Conservation (phyloP, 92 coral and sea anemone species). For the Porites divaricata region DNA sequence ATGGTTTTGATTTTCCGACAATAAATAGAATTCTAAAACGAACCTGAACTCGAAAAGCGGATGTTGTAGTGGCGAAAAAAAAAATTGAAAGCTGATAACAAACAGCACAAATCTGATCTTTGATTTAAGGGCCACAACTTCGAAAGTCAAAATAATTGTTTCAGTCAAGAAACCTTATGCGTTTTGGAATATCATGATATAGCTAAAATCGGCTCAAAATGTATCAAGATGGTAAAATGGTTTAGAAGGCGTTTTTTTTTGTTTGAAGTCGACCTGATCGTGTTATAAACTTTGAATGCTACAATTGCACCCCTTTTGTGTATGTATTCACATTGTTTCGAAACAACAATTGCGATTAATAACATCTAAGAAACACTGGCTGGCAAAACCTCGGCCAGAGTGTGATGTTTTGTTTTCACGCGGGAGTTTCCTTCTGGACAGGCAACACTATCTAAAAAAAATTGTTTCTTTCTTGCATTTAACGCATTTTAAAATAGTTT, state of each 20-base stretch:
- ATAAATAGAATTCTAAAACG: constrained; percentile 17
- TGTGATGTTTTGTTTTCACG: constrained; percentile 6
- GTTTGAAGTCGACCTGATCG: neutral
- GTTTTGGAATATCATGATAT: too few species aligned
- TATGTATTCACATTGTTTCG: constrained; percentile 1
- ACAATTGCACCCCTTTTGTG: constrained; percentile 4
- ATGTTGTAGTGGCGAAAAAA: neutral
- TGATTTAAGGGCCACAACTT: constrained; percentile 13
- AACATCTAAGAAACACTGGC: neutral
- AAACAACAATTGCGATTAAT: constrained; percentile 11
- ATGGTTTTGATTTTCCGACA: neutral
- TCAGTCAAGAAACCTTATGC: neutral
- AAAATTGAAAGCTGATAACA: neutral
- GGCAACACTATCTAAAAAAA: neutral
- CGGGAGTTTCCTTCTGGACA: neutral
- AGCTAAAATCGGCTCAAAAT: neutral
- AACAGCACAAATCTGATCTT: constrained; percentile 24
- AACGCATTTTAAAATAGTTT: neutral
- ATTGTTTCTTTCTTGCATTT: neutral
- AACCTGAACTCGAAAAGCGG: constrained; percentile 6
- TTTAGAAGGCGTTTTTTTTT: too few species aligned
- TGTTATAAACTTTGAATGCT: neutral
- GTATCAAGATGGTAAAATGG: too few species aligned
- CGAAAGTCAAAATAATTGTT: constrained; percentile 2
- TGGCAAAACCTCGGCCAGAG: neutral